Base-by-base conservation (phyloP, 2,113 vertebrate genomes). In the Asarcornis scutulata region DNA sequence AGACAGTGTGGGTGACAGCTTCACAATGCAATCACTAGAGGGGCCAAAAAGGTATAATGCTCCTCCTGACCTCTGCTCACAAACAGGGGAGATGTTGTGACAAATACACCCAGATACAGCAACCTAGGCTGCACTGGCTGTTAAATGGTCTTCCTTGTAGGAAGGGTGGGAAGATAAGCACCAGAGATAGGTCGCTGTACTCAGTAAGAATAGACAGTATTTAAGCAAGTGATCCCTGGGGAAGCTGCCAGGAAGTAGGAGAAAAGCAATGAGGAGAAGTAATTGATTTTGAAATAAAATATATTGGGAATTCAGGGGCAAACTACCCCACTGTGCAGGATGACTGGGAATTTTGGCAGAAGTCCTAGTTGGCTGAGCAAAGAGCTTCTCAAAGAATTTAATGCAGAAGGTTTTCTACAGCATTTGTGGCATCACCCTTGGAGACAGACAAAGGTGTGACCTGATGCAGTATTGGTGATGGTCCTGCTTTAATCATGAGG, bases 401-500 rank as follows among this genome's bases (percentile, higher is more conserved):
- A 9, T 20, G 13, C 31, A 72, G 15, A 23, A 40, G 1, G 4
- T 73, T 55, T 36, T 5, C 53, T 29, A 8, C 34, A 91, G 40
- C 40, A 4, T 0, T 22, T 66, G 23, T 55, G 40, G 23, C 4
- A 11, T 6, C 17, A 31, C 6, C 9, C 18, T 53, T 63, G 25
- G n/a, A 86, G 16, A 9, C 72, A 92, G 67, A 2, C 26, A 38
- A 25, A 0, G 0, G 11, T 1, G n/a, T 52, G 48, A n/a, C 36
- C 34, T 22, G 9, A 17, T 17, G 23, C 0, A 2, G 2, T 32
- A 9, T 10, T 66, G 29, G 3, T 42, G 3, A 4, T 7, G 52
- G 8, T 31, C 16, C 27, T 71, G 1, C 36, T 62, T 50, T 21
- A 77, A 81, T 4, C 1, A 27, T 17, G 8, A 77, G 17, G 6